A percentile compares a stretch with the other conserved stretches of the same genome.
These are phyloP conservation scores for Pholis gunnellus DNA, from an alignment of 2,113 vertebrate species.

Conservation along the genomic window DNA sequence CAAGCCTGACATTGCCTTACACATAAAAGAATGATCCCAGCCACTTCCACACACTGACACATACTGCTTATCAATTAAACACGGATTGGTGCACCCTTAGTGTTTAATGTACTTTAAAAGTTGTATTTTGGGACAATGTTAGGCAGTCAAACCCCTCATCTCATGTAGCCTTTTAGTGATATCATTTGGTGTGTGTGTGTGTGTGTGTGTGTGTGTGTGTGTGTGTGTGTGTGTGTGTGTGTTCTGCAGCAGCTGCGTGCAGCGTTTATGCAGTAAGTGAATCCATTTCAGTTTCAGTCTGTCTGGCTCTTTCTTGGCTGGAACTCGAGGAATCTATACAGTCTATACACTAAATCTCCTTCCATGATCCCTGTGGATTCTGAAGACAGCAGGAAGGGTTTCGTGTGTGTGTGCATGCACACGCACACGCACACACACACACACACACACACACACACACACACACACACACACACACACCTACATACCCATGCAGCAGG, in stretches of 20 bases:
- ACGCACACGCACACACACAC: too few species aligned
- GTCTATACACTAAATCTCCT: slow-evolving; percentile 82
- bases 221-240: slow-evolving; percentile 1
- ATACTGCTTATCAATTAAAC: background rate
- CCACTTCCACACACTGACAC: background rate
- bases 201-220: slow-evolving; percentile 2
- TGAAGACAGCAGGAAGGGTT: slow-evolving; percentile 59
- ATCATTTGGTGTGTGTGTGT: slow-evolving; percentile 21
- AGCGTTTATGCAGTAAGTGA: slow-evolving; percentile 46
- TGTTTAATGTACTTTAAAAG: background rate
- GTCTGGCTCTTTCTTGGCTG: slow-evolving; percentile 66
- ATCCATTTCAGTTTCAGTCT: slow-evolving; percentile 40
- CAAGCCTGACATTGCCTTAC: background rate
- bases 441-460: background rate
- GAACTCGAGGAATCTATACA: slow-evolving; percentile 80
- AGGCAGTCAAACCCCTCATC: background rate
- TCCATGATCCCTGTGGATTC: slow-evolving; percentile 72
- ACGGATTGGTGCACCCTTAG: background rate
- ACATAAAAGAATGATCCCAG: background rate
- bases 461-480: background rate
- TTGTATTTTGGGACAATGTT: background rate
- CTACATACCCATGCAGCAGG: slow-evolving; percentile 53
- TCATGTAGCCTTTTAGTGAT: slow-evolving; percentile 17
- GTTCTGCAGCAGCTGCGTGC: slow-evolving; percentile 58
- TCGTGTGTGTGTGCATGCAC: background rate